Evolutionary conservation across 35 echinoderm and acorn worm genomes (phyloP).

Genomic region (Nesometra sesokonis): DNA sequence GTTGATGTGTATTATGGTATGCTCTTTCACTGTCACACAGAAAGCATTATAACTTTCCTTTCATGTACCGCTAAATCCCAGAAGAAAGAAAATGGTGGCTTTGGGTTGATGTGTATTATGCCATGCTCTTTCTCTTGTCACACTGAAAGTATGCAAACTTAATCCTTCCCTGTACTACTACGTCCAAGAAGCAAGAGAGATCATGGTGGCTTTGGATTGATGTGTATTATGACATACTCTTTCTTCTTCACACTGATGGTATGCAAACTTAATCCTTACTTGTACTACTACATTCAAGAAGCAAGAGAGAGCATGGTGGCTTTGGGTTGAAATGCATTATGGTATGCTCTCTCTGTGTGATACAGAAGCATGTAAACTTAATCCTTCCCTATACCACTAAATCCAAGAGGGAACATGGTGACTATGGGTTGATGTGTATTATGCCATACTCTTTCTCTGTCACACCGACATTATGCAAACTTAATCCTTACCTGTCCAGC

Average conservation of each 20-base stretch:
- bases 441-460: background rate
- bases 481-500: conserved; percentile 36
- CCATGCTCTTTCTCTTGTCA: background rate
- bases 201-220: conserved; percentile 17
- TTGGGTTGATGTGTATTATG: background rate
- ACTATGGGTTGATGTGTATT: background rate
- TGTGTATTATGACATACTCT: background rate
- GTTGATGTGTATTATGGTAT: conserved; percentile 39
- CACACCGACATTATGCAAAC: background rate
- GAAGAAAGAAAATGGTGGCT: conserved; percentile 18
- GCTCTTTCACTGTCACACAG: conserved; percentile 44
- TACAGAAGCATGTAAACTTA: too few relatives aligned
- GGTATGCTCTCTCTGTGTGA: conserved; percentile 37
- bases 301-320: conserved; percentile 17
- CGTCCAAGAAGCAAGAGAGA: conserved; percentile 31
- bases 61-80: conserved; percentile 43
- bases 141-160: background rate
- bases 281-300: conserved; percentile 42
- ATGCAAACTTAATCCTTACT: background rate
- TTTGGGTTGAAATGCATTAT: conserved; percentile 33
- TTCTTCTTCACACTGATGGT: too few relatives aligned
- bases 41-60: too few relatives aligned
- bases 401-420: conserved; percentile 29
- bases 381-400: conserved; percentile 40
- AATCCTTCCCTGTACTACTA: conserved; percentile 39